Evolutionary conservation across 2,797 vertebrate species (phyloP), one percentile per base, ranked within the genome.

Genomic region (Cheirogaleus major): DNA sequence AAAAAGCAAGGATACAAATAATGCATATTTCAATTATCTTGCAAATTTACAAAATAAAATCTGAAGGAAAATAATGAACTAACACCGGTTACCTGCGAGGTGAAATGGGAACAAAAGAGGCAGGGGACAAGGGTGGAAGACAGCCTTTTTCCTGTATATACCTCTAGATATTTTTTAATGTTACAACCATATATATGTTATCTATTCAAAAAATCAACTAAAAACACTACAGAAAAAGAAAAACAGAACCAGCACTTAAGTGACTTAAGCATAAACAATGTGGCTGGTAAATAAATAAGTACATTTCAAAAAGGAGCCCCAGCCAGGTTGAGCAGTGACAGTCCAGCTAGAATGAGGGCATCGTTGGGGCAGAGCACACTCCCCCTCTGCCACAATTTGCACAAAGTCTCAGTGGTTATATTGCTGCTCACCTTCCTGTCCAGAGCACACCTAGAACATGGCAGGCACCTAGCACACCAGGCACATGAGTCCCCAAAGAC

Each of bases 141-240:
- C 17, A 11, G 18, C 13, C 20, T 43, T 82, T 41, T 73, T 41
- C 65, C 15, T 63, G 9, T 48, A 35, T n/a, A 57, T 25, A 12
- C 32, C 8, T 92, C 67, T 72, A 35, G 23, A n/a, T 61, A 23
- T 45, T 41, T 65, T 73, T 48, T 75, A 73, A 57, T 70, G 13
- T 72, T 48, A 61, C 45, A 87, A 55, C n/a, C 13, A 11, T 72
- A 12, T 35, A 57, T 57, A 57, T 7, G 8, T 41, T 50, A 89
- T 43, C 55, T 57, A 27, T 50, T 82, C 27, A 23, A 38, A 94
- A 85, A 89, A 61, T 69, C 59, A 73, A 81, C 67, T n/a, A 76
- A 75, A 94, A 94, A 83, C 20, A 86, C 65, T 88, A 69, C n/a
- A 63, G 85, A 96, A 95, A 91, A 38, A 84, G 41, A 93, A 95